phyloP scores from a whole-genome alignment of 2,888 invertebrate genomes.

The Microplitis manilae region DNA sequence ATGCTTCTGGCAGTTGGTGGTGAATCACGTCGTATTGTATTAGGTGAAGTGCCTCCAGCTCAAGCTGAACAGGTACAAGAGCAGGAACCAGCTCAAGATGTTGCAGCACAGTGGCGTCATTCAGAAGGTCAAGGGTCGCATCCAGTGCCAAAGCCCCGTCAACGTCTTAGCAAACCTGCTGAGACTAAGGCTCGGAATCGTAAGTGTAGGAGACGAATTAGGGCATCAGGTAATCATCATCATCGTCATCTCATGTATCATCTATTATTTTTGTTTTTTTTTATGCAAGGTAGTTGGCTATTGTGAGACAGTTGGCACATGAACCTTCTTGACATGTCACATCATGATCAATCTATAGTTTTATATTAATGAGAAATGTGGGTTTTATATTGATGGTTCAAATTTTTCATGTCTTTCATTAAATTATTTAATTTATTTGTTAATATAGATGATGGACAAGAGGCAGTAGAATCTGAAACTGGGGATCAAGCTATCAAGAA shows the following conservation, averaged over 20 bases:
- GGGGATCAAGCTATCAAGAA: constrained; percentile 38
- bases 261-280: constrained; percentile 19
- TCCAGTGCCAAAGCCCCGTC: constrained; percentile 64
- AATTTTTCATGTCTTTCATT: neutral
- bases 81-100: constrained; percentile 68
- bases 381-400: neutral
- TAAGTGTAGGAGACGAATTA: constrained; percentile 69
- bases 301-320: constrained; percentile 4
- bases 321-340: constrained; percentile 6
- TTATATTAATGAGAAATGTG: constrained; percentile 24
- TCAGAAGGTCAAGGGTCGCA: constrained; percentile 49
- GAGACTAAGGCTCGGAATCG: constrained; percentile 62
- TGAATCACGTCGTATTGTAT: constrained; percentile 71
- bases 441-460: constrained; percentile 54
- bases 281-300: neutral
- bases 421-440: constrained; percentile 16
- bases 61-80: constrained; percentile 66
- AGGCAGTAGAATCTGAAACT: constrained; percentile 42
- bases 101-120: constrained; percentile 65
- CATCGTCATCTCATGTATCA: constrained; percentile 51
- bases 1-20: constrained; percentile 75
- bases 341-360: constrained; percentile 36
- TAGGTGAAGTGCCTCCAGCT: constrained; percentile 67
- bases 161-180: constrained; percentile 55
- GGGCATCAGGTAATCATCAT: constrained; percentile 64